These are phyloP conservation scores for Ditylenchus weischeri DNA, from an alignment of 2,888 invertebrate genomes.

Conservation along the genomic window DNA sequence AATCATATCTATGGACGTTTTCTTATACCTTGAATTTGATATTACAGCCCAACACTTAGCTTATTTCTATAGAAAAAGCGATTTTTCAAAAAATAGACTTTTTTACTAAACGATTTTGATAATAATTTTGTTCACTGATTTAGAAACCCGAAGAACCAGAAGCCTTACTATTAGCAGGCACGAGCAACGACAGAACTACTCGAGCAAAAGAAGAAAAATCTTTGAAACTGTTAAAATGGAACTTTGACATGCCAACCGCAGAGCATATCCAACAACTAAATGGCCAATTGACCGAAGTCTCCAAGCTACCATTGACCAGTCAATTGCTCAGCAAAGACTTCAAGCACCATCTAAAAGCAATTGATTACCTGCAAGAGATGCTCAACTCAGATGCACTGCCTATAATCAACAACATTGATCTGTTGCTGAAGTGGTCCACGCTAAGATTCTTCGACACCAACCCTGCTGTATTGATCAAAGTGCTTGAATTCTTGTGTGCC, in stretches of 20 bases:
- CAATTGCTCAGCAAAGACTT: slow-evolving; percentile 93
- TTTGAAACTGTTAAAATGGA: slow-evolving; percentile 58
- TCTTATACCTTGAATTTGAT: not conserved
- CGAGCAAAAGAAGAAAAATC: slow-evolving; percentile 89
- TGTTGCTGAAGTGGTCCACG: slow-evolving; percentile 92
- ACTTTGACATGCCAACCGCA: slow-evolving; percentile 71
- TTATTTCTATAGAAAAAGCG: too few relatives aligned
- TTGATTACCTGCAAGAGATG: slow-evolving; percentile 77
- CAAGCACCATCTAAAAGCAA: slow-evolving; percentile 89
- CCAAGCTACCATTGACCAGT: slow-evolving; percentile 79
- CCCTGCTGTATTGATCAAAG: slow-evolving; percentile 89
- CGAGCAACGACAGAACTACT: slow-evolving; percentile 67
- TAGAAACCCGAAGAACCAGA: slow-evolving; percentile 20
- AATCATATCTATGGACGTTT: too few relatives aligned
- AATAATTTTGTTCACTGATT: too few relatives aligned
- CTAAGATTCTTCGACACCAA: slow-evolving; percentile 96
- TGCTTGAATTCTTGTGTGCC: slow-evolving; percentile 71
- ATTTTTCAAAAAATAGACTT: too few relatives aligned
- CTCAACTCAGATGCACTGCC: slow-evolving; percentile 65
- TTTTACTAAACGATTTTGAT: too few relatives aligned
- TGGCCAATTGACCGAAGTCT: slow-evolving; percentile 85
- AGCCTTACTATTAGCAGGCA: slow-evolving; percentile 9
- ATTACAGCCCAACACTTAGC: too few relatives aligned
- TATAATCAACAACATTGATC: slow-evolving; percentile 82
- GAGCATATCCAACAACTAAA: slow-evolving; percentile 88